These are phyloP conservation scores for Schizaphis graminum DNA, from an alignment of 2,888 invertebrate genomes.

Conservation along the genomic window DNA sequence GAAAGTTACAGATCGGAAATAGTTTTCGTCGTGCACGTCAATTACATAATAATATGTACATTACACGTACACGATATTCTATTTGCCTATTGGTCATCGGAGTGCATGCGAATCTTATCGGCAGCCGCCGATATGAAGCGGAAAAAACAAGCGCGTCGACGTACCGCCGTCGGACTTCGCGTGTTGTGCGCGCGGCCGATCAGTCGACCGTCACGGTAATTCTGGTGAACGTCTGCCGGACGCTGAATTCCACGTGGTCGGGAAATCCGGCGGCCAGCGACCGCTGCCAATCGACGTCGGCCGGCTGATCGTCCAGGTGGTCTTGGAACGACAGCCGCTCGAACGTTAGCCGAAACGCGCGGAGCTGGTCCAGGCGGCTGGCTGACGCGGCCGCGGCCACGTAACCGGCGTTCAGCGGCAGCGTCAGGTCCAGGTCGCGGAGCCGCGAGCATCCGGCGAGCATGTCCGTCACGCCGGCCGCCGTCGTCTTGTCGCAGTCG, in stretches of 20 bases:
- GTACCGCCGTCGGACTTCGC: background rate
- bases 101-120: too few species aligned
- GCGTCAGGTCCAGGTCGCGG: conserved; percentile 34
- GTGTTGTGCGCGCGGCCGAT: background rate
- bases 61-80: too few species aligned
- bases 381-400: conserved; percentile 27
- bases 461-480: conserved; percentile 51
- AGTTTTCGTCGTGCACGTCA: too few species aligned
- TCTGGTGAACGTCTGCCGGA: conserved; percentile 52
- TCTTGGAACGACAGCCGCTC: conserved; percentile 54
- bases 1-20: too few species aligned
- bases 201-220: conserved; percentile 53
- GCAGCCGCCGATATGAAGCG: too few species aligned
- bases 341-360: conserved; percentile 43
- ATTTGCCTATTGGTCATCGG: too few species aligned
- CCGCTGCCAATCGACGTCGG: conserved; percentile 18
- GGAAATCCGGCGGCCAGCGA: conserved; percentile 13
- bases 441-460: conserved; percentile 42
- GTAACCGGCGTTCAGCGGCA: conserved; percentile 45
- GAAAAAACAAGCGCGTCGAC: too few species aligned
- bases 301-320: conserved; percentile 49
- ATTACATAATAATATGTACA: too few species aligned
- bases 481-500: conserved; percentile 55
- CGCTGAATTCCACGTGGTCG: conserved; percentile 19
- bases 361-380: conserved; percentile 8